Percentiles rank a stretch among this genome's conserved stretches.
phyloP scores from a whole-genome alignment of 2,797 vertebrate species.

The Sphenodon punctatus region DNA sequence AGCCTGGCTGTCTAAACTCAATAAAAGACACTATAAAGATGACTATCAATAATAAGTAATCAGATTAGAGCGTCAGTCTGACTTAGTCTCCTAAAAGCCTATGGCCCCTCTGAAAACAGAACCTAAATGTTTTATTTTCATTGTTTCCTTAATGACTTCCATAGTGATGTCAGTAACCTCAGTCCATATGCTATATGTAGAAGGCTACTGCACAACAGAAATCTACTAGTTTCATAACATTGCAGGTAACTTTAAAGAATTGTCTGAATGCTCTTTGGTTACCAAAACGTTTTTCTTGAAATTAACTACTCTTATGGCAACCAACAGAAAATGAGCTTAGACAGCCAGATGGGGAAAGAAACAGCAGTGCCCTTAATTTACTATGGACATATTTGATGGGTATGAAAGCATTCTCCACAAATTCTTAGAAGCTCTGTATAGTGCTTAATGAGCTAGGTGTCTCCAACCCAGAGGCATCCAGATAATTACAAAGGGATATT shows the following conservation, averaged over 20 bases:
- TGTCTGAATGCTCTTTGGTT: neutral
- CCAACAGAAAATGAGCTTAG: constrained; percentile 32
- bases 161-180: too few relatives aligned
- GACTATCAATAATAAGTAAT: too few relatives aligned
- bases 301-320: constrained; percentile 27
- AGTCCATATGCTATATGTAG: too few relatives aligned
- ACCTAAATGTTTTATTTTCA: too few relatives aligned
- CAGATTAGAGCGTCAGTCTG: too few relatives aligned
- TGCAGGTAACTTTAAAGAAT: neutral
- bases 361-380: constrained; percentile 55
- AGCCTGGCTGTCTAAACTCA: too few relatives aligned
- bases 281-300: constrained; percentile 29
- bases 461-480: constrained; percentile 63
- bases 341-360: constrained; percentile 39
- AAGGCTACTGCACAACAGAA: too few relatives aligned
- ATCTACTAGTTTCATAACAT: neutral
- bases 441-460: constrained; percentile 70
- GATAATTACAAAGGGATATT: constrained; percentile 76
- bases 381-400: constrained; percentile 56
- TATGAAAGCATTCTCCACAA: constrained; percentile 52
- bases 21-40: too few relatives aligned
- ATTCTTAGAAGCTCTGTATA: constrained; percentile 44
- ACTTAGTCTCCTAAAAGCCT: too few relatives aligned
- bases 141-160: too few relatives aligned
- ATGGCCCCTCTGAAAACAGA: too few relatives aligned